Percentiles rank a stretch among this genome's conserved stretches.
Conservation (phyloP, 2,888 invertebrate species). For the Tenthredo mesomela region DNA sequence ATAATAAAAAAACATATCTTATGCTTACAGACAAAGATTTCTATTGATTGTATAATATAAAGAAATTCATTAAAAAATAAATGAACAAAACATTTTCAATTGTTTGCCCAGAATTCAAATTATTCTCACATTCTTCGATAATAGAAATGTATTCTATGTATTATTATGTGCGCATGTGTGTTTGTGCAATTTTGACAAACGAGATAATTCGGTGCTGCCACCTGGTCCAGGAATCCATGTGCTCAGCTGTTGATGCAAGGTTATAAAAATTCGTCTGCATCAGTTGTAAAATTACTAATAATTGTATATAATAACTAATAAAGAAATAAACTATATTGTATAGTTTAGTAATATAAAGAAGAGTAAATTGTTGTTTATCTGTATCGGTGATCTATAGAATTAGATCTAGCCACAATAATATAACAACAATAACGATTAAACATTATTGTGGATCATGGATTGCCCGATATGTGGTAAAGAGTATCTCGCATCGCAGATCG, state of each 20-base stretch:
- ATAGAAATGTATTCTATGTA: not conserved
- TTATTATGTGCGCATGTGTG: no score
- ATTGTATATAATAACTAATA: not conserved
- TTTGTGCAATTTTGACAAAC: not conserved
- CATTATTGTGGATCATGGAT: slow-evolving; percentile 55
- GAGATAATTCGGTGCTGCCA: slow-evolving; percentile 26
- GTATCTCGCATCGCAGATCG: slow-evolving; percentile 80
- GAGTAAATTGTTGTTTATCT: not conserved
- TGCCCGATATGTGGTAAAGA: slow-evolving; percentile 85
- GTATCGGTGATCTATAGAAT: not conserved
- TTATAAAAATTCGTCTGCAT: not conserved
- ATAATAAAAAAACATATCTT: not conserved
- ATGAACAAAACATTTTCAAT: not conserved
- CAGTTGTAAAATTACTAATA: not conserved
- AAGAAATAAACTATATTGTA: not conserved
- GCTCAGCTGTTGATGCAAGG: not conserved
- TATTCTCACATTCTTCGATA: not conserved
- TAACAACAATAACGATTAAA: not conserved
- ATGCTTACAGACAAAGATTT: not conserved
- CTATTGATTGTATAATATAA: not conserved
- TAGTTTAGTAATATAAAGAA: not conserved
- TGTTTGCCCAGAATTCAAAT: not conserved
- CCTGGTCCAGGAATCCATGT: not conserved
- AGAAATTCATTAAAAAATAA: not conserved
- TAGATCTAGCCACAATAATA: not conserved